Base-by-base conservation (phyloP, 2,797 vertebrate genomes). In the Sebastes ruberrimus region DNA sequence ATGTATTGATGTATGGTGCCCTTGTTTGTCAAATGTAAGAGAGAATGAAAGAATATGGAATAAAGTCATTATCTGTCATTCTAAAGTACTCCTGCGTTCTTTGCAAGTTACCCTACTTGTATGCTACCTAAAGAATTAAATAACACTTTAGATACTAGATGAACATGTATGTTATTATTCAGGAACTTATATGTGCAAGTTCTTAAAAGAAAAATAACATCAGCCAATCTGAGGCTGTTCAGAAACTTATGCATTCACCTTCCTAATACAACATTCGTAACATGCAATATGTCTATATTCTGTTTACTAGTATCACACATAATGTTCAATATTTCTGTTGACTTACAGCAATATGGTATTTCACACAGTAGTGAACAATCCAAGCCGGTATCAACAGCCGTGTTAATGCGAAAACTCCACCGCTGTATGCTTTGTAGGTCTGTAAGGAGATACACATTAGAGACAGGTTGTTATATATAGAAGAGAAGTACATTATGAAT, bases 341-440 rank as follows among this genome's bases (percentile, higher is more conserved):
- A 97, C 97, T 97, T 96, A 98, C 97, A 85, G 57, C 4, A 46
- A 97, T 0, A 20, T 98, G 97, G 88, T 98, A 98, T 85, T 98
- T 98, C 63, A 97, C 25, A 6, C 85, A 96, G 93, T 98, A 98
- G 91, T 98, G 96, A 75, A 93, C 13, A 87, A 97, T 2, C 97
- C 97, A 98, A 7, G 90, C 85, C 69, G 97, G 97, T 81, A 97
- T 92, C 90, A 98, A 84, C 55, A 97, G 0, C 9, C 90, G 80
- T 10, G 93, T 94, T 55, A 97, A 22, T 70, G 93, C 63, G 69
- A 95, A 94, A 49, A 94, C 65, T 78, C 96, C 92, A 68, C 86
- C 88, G 56, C 6, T 91, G 72, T 96, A 98, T 1, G 81, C 86
- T 87, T 96, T 97, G 92, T 95, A 95, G n/a, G 96, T 94, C 97